Base-by-base conservation (phyloP, 2,797 vertebrate species). In the Karalla daura region DNA sequence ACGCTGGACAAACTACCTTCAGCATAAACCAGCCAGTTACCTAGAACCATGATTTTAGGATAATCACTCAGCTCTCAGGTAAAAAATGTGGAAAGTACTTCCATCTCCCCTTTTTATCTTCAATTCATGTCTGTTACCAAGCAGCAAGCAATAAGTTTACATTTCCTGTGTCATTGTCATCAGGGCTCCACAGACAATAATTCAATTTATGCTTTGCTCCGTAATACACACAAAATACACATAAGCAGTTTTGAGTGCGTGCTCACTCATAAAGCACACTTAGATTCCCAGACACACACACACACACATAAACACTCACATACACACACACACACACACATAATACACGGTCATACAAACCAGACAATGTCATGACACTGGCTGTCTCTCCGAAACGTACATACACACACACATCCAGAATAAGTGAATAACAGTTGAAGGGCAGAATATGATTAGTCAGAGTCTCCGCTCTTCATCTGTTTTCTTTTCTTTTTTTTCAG, bases 401-500 rank as follows among this genome's bases (percentile, higher is more conserved):
- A 51, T 40, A 52, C 18, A 40, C 64, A 59, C 43, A 63, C 43
- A 46, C 2, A 63, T 32, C 76, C 9, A 66, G n/a, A 47, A 24
- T 23, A 55, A 63, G 35, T 60, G 41, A 74, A 61, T 61, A 80
- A 72, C 44, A 69, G 63, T 64, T 56, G 58, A 30, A 63, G 45
- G 52, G 49, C 7, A 5, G 52, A 78, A 83, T 82, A 68, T 76
- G 83, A 90, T 86, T 81, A 80, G 68, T 82, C 73, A 63, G 68
- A 12, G 33, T 24, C 39, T 53, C 8, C 25, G 4, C 56, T 81
- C 39, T 51, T 74, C 76, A 67, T 80, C 70, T 72, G 54, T 14
- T 72, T 55, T 43, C 55, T 27, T 58, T 40, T 51, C 59, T 74
- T 23, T 47, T 36, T 58, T 55, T 56, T 49, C 39, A 13, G 35